Conservation (phyloP, 2,113 vertebrate genomes). For the Micronycteris hirsuta region DNA sequence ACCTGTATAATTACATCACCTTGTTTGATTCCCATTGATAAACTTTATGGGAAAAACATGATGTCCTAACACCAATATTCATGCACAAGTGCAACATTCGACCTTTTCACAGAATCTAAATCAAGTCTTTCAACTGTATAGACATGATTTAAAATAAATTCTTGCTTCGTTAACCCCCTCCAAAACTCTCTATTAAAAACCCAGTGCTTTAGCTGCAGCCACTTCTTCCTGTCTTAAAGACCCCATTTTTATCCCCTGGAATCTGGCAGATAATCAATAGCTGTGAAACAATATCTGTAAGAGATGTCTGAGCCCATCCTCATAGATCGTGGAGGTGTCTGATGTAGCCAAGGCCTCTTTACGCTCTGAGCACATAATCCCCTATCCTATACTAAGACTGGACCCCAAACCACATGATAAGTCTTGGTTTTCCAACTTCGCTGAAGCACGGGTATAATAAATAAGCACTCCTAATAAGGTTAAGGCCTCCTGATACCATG, state of each 20-base stretch:
- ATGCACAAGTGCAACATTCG: neutral
- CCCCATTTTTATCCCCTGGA: neutral
- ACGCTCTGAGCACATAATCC: neutral
- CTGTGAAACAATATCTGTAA: neutral
- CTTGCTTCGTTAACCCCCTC: neutral
- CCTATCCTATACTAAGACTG: neutral
- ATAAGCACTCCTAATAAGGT: no score
- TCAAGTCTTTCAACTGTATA: neutral
- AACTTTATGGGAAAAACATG: neutral
- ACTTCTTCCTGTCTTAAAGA: neutral
- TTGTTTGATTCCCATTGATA: neutral
- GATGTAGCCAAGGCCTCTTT: neutral
- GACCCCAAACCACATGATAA: neutral
- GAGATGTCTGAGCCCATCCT: neutral
- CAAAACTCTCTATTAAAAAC: neutral
- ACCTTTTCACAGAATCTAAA: neutral
- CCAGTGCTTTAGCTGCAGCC: neutral
- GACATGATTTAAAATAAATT: neutral
- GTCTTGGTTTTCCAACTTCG: neutral
- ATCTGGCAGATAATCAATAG: neutral
- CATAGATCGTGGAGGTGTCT: neutral
- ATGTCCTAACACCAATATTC: neutral
- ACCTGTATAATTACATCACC: neutral
- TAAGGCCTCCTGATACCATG: neutral
- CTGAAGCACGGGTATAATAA: neutral